Evolutionary conservation across 2,113 vertebrate species (phyloP).

Genomic region (Fregata magnificens): DNA sequence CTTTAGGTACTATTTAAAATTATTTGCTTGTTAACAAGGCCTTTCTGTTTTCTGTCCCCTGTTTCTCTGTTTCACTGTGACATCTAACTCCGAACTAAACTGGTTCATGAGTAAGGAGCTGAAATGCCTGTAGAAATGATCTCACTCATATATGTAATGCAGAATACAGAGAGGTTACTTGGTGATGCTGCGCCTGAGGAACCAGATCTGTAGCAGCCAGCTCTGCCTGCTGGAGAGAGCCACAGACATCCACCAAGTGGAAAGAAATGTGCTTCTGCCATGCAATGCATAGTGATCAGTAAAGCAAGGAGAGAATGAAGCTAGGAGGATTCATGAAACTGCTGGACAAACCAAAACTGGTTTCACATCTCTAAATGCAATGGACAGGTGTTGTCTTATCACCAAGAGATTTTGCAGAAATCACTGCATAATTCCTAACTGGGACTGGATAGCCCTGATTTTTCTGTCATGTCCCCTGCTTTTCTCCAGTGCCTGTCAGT

Average conservation of each 20-base stretch:
- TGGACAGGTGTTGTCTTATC: neutral
- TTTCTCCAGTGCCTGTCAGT: neutral
- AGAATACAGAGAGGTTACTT: neutral
- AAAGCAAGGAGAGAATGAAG: neutral
- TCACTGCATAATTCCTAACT: neutral
- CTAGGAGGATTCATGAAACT: neutral
- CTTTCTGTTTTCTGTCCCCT: neutral
- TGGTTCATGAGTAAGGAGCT: neutral
- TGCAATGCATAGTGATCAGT: neutral
- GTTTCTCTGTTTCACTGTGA: neutral
- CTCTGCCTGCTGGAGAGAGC: neutral
- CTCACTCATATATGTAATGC: neutral
- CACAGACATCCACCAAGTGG: accelerated
- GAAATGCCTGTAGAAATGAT: neutral
- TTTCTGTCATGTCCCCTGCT: neutral
- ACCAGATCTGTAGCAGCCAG: neutral
- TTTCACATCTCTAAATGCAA: neutral
- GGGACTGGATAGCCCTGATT: neutral
- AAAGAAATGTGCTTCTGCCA: neutral
- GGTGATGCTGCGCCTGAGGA: neutral
- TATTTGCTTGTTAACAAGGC: neutral
- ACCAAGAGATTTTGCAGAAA: neutral
- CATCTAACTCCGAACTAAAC: neutral
- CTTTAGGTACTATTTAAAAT: neutral
- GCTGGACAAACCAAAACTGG: neutral